Evolutionary conservation across 2,888 invertebrate genomes (phyloP).

Genomic region (Conchocele bisecta): DNA sequence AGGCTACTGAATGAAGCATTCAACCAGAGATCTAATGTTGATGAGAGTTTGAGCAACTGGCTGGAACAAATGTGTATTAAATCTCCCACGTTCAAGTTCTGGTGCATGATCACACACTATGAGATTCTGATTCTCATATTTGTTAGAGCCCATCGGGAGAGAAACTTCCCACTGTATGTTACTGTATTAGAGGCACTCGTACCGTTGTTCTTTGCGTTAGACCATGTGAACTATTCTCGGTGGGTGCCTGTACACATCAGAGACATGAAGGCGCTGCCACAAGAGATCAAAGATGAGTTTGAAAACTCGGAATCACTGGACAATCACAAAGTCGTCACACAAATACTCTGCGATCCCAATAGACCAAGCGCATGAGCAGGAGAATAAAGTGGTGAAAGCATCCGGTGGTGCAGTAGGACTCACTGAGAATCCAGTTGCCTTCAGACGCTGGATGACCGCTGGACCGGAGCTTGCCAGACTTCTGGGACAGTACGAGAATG

Average conservation of each 20-base stretch:
- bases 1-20: too few relatives aligned
- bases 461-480: not conserved
- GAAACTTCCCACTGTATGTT: too few relatives aligned
- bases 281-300: conserved; percentile 1
- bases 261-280: too few relatives aligned
- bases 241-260: too few relatives aligned
- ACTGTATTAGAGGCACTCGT: not conserved
- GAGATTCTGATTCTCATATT: not conserved
- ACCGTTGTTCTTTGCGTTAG: not conserved
- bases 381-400: conserved; percentile 23
- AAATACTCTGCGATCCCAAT: conserved; percentile 27
- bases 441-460: not conserved
- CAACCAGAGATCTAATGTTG: too few relatives aligned
- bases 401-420: conserved; percentile 27
- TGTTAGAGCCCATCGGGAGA: not conserved
- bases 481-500: not conserved
- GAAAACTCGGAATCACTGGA: not conserved
- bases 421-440: conserved; percentile 40
- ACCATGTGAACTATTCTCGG: too few relatives aligned
- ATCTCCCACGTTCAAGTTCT: not conserved
- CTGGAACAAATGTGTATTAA: not conserved
- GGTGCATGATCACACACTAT: not conserved
- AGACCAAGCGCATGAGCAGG: conserved; percentile 44
- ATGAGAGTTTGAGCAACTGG: too few relatives aligned
- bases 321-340: not conserved